Evolutionary conservation across 2,113 vertebrate species (phyloP), one percentile per base, ranked within the genome.

Genomic region (Pseudopodoces humilis): DNA sequence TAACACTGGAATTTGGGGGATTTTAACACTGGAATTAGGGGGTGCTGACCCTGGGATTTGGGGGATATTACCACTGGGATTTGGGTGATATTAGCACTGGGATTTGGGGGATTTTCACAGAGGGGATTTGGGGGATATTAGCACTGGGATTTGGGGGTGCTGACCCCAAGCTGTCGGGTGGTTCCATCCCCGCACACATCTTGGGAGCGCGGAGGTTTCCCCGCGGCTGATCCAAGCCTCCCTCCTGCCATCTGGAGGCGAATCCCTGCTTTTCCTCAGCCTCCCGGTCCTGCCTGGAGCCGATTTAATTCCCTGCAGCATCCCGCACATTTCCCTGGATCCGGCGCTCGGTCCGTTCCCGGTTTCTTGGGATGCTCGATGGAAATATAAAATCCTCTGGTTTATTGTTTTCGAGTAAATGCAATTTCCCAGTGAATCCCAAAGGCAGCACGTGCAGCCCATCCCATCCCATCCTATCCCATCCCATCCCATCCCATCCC

Each of bases 211-310:
- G 0, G 17, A n/a, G 62, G 6, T 47, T 75, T 41, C 13, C 23
- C 35, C 15, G 7, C n/a, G 4, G 63, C 81, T 0, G 33, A 53
- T 84, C 55, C 69, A 13, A 81, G 64, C 18, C 59, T 88, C 95
- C 92, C 10, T 58, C 5, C 86, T 90, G 83, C 93, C 93, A 72
- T 62, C 94, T 90, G 33, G 30, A 90, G 93, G 93, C 67, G 67
- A 62, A 3, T 31, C 11, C 6, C 22, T 1, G 63, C 80, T 71
- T 31, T 28, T 46, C 58, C 46, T 20, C 8, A 49, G 27, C 53
- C 56, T 25, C 58, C 69, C 13, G 3, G 3, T 2, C 47, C 60
- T 1, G 14, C 37, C 6, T 5, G 47, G 2, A 30, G 23, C 37
- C 17, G 2, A 12, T 6, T 53, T 19, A 7, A 21, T 6, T 30